phyloP scores from a whole-genome alignment of 2,113 vertebrate species.

The Hystrix brachyura region DNA sequence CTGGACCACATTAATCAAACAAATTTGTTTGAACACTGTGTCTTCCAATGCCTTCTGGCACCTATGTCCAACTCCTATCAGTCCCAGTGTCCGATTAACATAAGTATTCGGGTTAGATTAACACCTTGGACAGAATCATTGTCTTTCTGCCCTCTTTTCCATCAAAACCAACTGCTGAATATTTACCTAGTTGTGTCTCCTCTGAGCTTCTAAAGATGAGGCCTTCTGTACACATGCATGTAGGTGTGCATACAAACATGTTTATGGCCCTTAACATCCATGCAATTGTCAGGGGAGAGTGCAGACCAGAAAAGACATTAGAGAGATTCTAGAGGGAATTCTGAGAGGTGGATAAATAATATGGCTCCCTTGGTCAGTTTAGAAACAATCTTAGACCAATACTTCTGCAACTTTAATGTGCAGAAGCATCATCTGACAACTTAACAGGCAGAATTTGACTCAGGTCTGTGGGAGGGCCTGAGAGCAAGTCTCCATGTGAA shows the following conservation, averaged over 20 bases:
- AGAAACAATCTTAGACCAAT: not conserved
- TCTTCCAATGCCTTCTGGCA: not conserved
- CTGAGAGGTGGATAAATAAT: slow-evolving; percentile 28
- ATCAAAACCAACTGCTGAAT: not conserved
- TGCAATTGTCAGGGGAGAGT: not conserved
- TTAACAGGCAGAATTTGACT: not conserved
- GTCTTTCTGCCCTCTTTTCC: not conserved
- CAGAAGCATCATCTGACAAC: not conserved
- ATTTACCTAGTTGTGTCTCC: not conserved
- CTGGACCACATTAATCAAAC: not conserved
- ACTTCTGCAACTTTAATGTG: not conserved
- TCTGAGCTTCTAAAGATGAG: slow-evolving; percentile 5
- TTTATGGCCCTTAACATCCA: not conserved
- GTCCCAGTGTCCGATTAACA: not conserved
- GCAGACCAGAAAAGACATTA: not conserved
- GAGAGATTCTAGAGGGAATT: not conserved
- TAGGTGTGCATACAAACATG: no score
- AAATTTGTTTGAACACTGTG: not conserved
- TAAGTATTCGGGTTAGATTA: not conserved
- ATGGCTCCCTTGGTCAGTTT: not conserved
- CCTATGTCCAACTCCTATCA: not conserved
- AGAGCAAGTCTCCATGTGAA: not conserved
- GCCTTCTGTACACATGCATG: not conserved
- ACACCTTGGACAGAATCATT: not conserved
- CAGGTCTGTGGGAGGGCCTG: not conserved